Evolutionary conservation across 2,797 vertebrate species (phyloP).

Genomic region (Tapera naevia): DNA sequence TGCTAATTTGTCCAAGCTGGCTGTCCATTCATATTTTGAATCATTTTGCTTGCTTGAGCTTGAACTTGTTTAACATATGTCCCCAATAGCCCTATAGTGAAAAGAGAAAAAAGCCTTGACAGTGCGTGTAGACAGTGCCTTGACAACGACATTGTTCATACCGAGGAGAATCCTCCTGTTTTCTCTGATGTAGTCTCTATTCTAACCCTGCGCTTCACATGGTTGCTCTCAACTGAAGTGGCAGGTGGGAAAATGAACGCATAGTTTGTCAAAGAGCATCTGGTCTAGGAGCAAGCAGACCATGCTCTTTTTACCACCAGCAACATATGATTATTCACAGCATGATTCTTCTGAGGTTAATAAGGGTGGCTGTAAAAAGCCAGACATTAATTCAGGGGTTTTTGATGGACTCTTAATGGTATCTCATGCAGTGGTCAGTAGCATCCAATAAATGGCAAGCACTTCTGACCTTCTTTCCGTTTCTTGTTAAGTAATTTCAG

Average conservation of each 20-base stretch:
- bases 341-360: constrained; percentile 39
- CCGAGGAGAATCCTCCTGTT: not conserved
- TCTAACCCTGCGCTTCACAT: not conserved
- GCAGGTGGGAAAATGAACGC: constrained; percentile 46
- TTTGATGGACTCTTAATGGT: constrained; percentile 49
- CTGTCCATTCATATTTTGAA: not conserved
- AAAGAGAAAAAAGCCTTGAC: not conserved
- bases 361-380: not conserved
- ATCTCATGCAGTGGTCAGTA: constrained; percentile 13
- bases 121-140: not conserved
- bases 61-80: not conserved
- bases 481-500: constrained; percentile 32
- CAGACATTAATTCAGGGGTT: not conserved
- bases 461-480: constrained; percentile 43
- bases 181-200: not conserved
- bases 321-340: constrained; percentile 47
- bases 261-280: constrained; percentile 10
- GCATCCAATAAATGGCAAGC: constrained; percentile 1
- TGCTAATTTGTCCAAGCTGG: not conserved
- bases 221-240: constrained; percentile 28
- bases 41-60: not conserved
- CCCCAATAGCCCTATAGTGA: not conserved
- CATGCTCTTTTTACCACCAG: constrained; percentile 8
- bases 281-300: not conserved
- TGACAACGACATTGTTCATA: not conserved